Evolutionary conservation across 2,113 vertebrate genomes (phyloP), one percentile per base, ranked within the genome.

Genomic region (Pampusana beccarii): DNA sequence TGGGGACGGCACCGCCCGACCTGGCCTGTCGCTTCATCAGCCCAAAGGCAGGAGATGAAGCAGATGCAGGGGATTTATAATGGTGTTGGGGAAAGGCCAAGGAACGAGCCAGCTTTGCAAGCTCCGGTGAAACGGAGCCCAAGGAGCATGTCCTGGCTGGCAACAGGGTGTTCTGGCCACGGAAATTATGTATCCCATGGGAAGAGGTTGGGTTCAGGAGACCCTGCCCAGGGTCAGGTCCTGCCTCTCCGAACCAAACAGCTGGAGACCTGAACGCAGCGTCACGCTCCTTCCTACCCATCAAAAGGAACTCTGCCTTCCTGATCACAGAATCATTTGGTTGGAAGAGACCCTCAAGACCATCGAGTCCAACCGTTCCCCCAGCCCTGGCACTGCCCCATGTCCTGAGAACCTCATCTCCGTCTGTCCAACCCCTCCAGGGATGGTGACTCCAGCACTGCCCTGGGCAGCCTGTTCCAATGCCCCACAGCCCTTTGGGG

Each of bases 201-300:
- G 61, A 91, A 70, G n/a, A 38, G 31, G 36, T 18, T 18, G 31
- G 13, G 36, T 64, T 25, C 29, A 65, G 48, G 50, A 38, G 34
- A 40, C 17, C 26, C 36, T 46, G 56, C 34, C 36, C 4, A 1
- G 11, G 36, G 16, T 13, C 56, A 34, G 36, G 29, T 40, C 54
- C 36, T 51, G 50, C n/a, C 40, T 48, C 44, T 57, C 51, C 15
- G 21, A 25, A 12, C 42, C 48, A 40, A 71, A 36, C 31, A 33
- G 14, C 36, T 13, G 19, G 29, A 73, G 54, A 2, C 5, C 17
- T 0, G 0, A 28, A 19, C 0, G 0, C 0, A 10, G 48, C 38
- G 13, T 13, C 1, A 0, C 5, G 40, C 7, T 20, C 40, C 44
- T 78, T 57, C 50, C 61, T 11, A 53, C 2, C 0, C 2, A 44